Conservation (phyloP, 2,797 vertebrate genomes). For the Aselliscus stoliczkanus region DNA sequence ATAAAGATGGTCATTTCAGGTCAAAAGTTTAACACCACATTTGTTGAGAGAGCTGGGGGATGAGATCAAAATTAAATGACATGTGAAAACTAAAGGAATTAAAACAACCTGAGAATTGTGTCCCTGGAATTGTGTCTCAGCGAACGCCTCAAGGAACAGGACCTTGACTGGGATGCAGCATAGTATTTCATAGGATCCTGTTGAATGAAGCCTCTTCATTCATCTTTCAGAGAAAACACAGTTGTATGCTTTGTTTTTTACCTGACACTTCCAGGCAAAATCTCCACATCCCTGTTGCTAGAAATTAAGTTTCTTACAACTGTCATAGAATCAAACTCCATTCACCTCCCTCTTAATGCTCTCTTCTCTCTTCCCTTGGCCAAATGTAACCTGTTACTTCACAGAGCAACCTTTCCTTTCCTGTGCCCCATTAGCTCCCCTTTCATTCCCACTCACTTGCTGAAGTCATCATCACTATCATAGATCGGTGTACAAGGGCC, state of each 20-base stretch:
- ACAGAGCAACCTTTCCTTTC: constrained; percentile 24
- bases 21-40: not conserved
- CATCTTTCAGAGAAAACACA: not conserved
- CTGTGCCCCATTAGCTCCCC: not conserved
- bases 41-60: not conserved
- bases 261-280: not conserved
- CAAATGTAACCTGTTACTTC: constrained; percentile 36
- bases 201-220: not conserved
- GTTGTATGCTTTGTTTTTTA: constrained; percentile 34
- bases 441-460: not conserved
- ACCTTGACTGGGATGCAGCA: not conserved
- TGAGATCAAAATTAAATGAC: not conserved
- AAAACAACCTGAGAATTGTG: not conserved
- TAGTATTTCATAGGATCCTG: not conserved
- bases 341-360: not conserved
- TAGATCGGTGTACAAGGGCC: not conserved
- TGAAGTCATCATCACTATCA: not conserved
- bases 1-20: not conserved
- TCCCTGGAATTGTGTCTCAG: not conserved
- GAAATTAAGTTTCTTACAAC: constrained; percentile 37
- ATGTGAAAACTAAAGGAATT: not conserved
- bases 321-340: not conserved
- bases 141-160: not conserved
- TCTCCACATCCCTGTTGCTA: not conserved
- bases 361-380: not conserved